Percentiles rank a stretch among this genome's conserved stretches.
Conservation (phyloP, 2,888 invertebrate species). For the Parasteatoda lunata region DNA sequence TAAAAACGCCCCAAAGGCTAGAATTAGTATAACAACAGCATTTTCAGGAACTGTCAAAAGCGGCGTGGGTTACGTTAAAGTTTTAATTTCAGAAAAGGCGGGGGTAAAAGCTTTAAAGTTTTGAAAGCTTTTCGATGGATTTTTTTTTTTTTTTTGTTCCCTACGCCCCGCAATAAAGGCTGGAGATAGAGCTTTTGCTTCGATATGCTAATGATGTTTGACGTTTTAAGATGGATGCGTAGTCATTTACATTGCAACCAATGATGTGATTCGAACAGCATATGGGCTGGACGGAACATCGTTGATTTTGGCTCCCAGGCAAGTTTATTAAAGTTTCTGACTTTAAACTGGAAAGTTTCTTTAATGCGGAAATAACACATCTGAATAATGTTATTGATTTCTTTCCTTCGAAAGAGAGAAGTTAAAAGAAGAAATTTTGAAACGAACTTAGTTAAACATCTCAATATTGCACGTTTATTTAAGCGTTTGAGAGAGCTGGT, state of each 20-base stretch:
- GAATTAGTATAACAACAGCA: constrained; percentile 25
- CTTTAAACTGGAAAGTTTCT: constrained; percentile 3
- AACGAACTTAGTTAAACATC: too few relatives aligned
- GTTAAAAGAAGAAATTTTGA: too few relatives aligned
- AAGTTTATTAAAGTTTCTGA: not conserved
- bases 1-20: constrained; percentile 27
- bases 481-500: too few relatives aligned
- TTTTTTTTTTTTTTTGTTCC: not conserved
- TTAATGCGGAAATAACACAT: constrained; percentile 36
- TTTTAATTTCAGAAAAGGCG: constrained; percentile 43
- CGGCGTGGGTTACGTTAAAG: constrained; percentile 19
- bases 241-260: constrained; percentile 46
- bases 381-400: constrained; percentile 38
- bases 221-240: constrained; percentile 55
- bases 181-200: constrained; percentile 5
- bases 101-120: constrained; percentile 13
- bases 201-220: constrained; percentile 61
- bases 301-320: constrained; percentile 2
- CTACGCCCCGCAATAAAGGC: not conserved
- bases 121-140: constrained; percentile 14
- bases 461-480: too few relatives aligned
- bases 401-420: too few relatives aligned
- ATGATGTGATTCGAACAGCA: constrained; percentile 36
- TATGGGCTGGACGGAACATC: constrained; percentile 32
- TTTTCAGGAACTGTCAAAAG: constrained; percentile 30